Conservation (phyloP, 2,888 invertebrate genomes). For the Drosophila borborema region DNA sequence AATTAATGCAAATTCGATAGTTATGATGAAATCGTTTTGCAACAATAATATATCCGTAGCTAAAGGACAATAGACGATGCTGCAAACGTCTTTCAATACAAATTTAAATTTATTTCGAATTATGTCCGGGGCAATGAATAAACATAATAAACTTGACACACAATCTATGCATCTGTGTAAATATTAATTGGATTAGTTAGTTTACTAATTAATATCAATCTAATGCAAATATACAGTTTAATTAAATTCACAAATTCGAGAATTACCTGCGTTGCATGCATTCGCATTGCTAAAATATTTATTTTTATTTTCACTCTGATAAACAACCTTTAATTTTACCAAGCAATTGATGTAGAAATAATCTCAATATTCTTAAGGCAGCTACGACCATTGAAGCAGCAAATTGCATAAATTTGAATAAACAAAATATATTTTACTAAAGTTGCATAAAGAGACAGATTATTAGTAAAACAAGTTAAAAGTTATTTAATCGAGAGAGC, state of each 20-base stretch:
- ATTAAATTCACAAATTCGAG: background rate
- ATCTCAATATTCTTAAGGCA: background rate
- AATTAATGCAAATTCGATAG: slow-evolving; percentile 64
- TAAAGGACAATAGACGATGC: slow-evolving; percentile 18
- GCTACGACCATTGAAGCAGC: background rate
- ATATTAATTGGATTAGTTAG: background rate
- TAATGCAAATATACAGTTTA: background rate
- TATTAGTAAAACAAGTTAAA: background rate
- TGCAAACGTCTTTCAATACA: background rate
- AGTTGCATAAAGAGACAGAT: background rate
- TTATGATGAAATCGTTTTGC: slow-evolving; percentile 64
- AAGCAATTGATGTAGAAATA: background rate
- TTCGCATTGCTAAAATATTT: background rate
- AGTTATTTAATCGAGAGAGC: background rate
- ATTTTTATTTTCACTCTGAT: background rate
- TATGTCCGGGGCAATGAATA: background rate
- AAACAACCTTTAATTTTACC: background rate
- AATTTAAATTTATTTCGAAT: background rate
- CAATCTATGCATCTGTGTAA: background rate
- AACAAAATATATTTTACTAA: background rate
- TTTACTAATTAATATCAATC: background rate
- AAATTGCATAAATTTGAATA: background rate
- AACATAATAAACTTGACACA: background rate
- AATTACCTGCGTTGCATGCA: background rate
- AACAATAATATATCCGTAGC: slow-evolving; percentile 1